Conservation (phyloP, 2,888 invertebrate genomes). For the Kuschelorhynchus macadamiae region DNA sequence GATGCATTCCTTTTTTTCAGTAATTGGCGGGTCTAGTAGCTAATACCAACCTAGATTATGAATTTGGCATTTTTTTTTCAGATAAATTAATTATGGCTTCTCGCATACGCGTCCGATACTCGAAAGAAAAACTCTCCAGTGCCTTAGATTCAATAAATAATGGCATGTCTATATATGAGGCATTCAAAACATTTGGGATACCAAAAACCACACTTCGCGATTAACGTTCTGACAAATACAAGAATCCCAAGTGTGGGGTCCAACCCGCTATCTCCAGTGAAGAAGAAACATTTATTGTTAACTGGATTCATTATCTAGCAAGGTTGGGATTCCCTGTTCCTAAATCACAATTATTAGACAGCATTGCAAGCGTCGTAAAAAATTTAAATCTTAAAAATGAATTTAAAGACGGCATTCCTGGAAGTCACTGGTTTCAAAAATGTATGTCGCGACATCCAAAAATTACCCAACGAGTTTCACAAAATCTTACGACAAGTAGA, state of each 20-base stretch:
- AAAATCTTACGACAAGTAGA: conserved; percentile 40
- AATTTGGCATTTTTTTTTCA: no score
- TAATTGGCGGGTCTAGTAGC: no score
- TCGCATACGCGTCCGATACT: no score
- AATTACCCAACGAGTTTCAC: conserved; percentile 18
- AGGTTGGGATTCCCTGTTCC: conserved; percentile 26
- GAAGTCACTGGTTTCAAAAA: conserved; percentile 26
- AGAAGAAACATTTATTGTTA: conserved; percentile 21
- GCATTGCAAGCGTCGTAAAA: conserved; percentile 30
- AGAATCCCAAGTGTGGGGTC: conserved; percentile 18
- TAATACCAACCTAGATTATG: no score
- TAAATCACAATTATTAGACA: conserved; percentile 34
- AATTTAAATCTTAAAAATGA: conserved; percentile 12
- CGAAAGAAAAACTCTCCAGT: no score
- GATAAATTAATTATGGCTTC: no score
- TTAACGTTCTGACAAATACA: conserved; percentile 25
- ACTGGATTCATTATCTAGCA: conserved; percentile 23
- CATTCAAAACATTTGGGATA: conserved; percentile 27
- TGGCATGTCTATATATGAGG: not conserved
- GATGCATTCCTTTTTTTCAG: no score
- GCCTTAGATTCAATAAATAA: no score
- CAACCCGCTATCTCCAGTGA: conserved; percentile 20
- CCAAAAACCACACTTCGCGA: conserved; percentile 26
- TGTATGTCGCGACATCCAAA: conserved; percentile 26
- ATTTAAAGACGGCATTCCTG: conserved; percentile 13